Conservation (phyloP, 2,113 vertebrate species). For the Bos indicus region DNA sequence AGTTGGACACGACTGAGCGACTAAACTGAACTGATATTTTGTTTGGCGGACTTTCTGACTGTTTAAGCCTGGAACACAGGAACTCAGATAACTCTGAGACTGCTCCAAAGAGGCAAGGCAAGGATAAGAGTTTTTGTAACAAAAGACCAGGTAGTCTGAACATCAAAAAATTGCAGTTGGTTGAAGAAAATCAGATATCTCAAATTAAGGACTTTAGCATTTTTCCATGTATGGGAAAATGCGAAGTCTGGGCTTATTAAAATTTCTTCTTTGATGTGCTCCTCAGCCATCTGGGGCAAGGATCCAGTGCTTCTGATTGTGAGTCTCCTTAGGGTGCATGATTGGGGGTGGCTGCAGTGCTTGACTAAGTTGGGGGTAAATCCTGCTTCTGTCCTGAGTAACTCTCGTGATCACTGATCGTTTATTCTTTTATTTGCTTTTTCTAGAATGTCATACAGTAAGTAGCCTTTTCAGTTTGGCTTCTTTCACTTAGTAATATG, state of each 20-base stretch:
- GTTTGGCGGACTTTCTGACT: neutral
- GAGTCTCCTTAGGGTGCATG: neutral
- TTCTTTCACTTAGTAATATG: neutral
- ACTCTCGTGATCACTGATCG: neutral
- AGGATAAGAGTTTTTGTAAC: neutral
- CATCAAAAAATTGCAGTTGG: neutral
- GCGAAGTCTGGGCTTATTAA: neutral
- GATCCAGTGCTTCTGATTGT: neutral
- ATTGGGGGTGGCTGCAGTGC: neutral
- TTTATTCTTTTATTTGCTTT: neutral
- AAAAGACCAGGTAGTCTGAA: neutral
- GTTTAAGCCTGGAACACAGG: neutral
- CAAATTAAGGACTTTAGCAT: neutral
- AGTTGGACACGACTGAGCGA: rapidly evolving
- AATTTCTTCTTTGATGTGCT: neutral
- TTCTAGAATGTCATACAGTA: neutral
- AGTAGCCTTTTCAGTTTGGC: neutral
- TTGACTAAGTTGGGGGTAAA: neutral
- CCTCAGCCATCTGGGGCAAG: neutral
- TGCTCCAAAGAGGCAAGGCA: neutral
- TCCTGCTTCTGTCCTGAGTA: neutral
- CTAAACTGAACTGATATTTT: neutral
- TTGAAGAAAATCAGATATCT: neutral
- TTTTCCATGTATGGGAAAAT: neutral
- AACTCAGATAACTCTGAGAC: neutral